A percentile compares a stretch with the other conserved stretches of the same genome.
Evolutionary conservation across 2,113 vertebrate genomes (phyloP).

Genomic region (Balaeniceps rex): DNA sequence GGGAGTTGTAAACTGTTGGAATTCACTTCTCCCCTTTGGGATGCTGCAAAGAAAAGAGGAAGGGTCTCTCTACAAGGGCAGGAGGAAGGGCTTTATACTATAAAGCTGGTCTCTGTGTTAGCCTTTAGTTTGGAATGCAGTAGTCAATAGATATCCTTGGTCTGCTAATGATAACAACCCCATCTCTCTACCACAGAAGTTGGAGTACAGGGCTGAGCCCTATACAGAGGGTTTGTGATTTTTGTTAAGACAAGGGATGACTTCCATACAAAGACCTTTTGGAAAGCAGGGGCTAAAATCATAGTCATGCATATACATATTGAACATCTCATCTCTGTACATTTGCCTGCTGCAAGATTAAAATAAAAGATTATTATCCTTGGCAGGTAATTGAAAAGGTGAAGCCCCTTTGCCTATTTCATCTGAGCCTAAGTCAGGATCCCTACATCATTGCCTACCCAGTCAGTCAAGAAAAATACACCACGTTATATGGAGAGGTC

Average conservation of each 20-base stretch:
- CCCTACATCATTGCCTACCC: neutral
- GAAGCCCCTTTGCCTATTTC: neutral
- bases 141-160: neutral
- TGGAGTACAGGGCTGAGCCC: neutral
- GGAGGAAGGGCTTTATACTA: neutral
- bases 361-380: neutral
- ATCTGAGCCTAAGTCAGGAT: neutral
- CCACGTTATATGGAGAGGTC: neutral
- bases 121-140: neutral
- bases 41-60: neutral
- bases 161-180: neutral
- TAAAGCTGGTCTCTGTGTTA: neutral
- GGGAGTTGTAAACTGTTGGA: constrained; percentile 13
- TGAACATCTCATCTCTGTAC: neutral
- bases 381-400: neutral
- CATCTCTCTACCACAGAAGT: neutral
- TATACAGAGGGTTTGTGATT: neutral
- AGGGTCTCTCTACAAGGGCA: neutral
- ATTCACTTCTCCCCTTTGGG: constrained; percentile 30
- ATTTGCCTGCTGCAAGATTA: neutral
- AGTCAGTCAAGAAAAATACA: neutral
- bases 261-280: neutral
- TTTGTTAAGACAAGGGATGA: neutral
- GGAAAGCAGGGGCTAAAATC: neutral
- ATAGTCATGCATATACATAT: neutral